A percentile compares a stretch with the other conserved stretches of the same genome.
phyloP scores from a whole-genome alignment of 2,797 vertebrate species.

The Benthosema pterotum region DNA sequence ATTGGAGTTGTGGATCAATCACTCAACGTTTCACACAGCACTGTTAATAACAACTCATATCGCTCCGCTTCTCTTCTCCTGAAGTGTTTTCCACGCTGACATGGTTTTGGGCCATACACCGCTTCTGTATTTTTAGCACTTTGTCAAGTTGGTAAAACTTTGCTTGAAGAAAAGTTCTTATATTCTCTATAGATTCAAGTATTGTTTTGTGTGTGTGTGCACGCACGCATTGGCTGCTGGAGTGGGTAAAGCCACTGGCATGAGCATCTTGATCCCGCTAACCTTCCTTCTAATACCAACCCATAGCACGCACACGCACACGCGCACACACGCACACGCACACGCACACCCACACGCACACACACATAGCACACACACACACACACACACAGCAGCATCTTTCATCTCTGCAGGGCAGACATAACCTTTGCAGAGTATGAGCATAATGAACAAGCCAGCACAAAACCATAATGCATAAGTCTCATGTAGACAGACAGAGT shows the following conservation, averaged over 20 bases:
- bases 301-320: neutral
- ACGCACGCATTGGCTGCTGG: no score
- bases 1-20: no score
- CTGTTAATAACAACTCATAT: no score
- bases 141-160: no score
- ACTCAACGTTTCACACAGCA: no score
- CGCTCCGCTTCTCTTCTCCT: no score
- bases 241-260: neutral
- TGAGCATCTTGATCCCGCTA: neutral
- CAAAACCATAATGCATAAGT: slow-evolving; percentile 25
- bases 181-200: no score
- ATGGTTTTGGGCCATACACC: no score
- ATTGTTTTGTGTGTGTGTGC: no score
- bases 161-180: no score
- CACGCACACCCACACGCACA: slow-evolving; percentile 8
- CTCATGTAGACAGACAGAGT: slow-evolving; percentile 4
- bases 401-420: neutral
- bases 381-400: slow-evolving; percentile 4
- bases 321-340: neutral
- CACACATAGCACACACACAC: neutral
- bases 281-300: neutral
- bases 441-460: slow-evolving; percentile 23
- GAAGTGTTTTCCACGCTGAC: no score
- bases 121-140: no score
- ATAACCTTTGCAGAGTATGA: slow-evolving; percentile 29